Base-by-base conservation (phyloP, 2,888 invertebrate species). In the Crematogaster levior region DNA sequence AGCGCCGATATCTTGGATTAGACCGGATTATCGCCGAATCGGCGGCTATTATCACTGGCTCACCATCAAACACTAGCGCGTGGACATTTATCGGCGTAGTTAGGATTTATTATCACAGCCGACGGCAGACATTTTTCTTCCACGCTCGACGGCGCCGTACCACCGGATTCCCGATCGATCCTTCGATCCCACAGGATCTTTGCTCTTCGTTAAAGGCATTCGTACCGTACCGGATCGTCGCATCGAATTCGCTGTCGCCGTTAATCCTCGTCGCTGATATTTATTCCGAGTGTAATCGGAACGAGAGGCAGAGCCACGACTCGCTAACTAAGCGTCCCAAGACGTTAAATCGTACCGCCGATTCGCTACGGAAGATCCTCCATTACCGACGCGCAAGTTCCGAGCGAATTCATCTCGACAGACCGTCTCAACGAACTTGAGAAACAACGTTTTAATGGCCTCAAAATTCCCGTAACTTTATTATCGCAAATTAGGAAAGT, bases 21-120 rank as follows among this genome's bases (percentile, higher is more conserved):
- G 53, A 63, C 37, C 63, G 85, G 85, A 88, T 88, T 85, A 89
- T 89, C 87, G 72, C 53, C 81, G 82, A 86, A 86, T 88, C 84
- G 70, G 73, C 81, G 79, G 81, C 77, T 83, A 84, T 85, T 89
- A 88, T 88, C 89, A 82, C 84, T 82, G 74, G 79, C 77, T 82
- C 81, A 43, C 87, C 84, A 84, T 84, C 83, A 89, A 85, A 85
- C 77, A 82, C 83, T 63, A 81, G 24, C 68, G 77, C 65, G 75
- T 24, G 68, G 88, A 88, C 89, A 83, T 88, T 88, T 88, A 88
- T 89, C 84, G 88, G 83, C 63, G 51, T 63, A n/a, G 27, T 53
- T 40, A 27, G 53, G 85, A 89, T 89, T 89, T 88, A 88, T 88
- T 83, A 83, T 51, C 83, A 77, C 73, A 40, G 84, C 80, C 82